A percentile compares a stretch with the other conserved stretches of the same genome.
phyloP scores from a whole-genome alignment of 2,888 invertebrate genomes.

The Hymenopus coronatus region DNA sequence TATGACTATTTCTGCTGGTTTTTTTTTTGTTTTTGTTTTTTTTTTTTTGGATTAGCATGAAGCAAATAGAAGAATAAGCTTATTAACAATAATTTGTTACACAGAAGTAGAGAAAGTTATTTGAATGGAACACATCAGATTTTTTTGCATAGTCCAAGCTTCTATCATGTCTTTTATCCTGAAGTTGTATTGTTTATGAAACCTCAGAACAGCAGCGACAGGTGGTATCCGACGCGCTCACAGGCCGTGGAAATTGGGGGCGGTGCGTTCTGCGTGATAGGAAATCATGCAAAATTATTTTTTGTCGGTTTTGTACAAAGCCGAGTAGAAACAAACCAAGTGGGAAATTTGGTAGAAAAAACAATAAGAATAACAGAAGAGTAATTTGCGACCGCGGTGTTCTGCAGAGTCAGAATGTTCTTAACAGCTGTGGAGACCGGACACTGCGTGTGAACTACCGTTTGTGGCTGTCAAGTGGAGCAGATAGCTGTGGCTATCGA shows the following conservation, averaged over 20 bases:
- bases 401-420: not conserved
- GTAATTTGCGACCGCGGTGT: not conserved
- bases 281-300: not conserved
- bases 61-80: too few species aligned
- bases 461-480: not conserved
- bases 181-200: too few species aligned
- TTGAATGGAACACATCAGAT: too few species aligned
- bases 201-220: not conserved
- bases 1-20: too few species aligned
- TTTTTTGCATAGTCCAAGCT: too few species aligned
- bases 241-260: not conserved
- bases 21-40: too few species aligned
- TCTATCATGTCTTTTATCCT: too few species aligned
- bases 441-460: not conserved
- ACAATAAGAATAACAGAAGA: not conserved
- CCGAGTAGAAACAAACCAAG: not conserved
- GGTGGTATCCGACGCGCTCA: not conserved
- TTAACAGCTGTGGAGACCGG: not conserved
- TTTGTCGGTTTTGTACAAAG: not conserved
- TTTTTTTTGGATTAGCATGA: too few species aligned
- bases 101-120: too few species aligned
- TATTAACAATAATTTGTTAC: too few species aligned
- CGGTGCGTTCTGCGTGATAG: not conserved
- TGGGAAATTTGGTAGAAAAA: not conserved
- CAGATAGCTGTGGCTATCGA: not conserved